Conservation (phyloP, 2,113 vertebrate genomes). For the Haliaeetus leucogaster region DNA sequence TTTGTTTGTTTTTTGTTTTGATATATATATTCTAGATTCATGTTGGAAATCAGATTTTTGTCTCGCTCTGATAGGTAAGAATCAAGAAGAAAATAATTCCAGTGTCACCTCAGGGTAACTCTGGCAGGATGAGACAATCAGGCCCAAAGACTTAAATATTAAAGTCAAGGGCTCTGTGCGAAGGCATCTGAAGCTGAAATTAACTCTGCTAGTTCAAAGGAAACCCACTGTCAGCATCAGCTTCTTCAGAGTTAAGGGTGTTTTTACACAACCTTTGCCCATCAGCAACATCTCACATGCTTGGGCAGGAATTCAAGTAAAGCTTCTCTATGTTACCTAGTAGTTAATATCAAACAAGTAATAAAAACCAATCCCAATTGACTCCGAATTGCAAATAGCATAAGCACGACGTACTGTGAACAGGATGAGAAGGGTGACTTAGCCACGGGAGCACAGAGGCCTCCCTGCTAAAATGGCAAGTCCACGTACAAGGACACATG, state of each 20-base stretch:
- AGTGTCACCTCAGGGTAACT: background rate
- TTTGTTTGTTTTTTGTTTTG: background rate
- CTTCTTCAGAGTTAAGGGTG: background rate
- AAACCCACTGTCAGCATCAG: background rate
- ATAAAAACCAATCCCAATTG: background rate
- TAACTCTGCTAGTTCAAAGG: background rate
- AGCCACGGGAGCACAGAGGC: background rate
- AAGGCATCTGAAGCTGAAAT: background rate
- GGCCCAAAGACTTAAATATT: background rate
- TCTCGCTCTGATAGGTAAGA: background rate
- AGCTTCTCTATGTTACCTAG: background rate
- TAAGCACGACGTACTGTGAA: background rate
- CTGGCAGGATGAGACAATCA: background rate
- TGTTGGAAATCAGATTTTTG: background rate
- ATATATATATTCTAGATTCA: background rate
- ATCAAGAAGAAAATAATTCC: background rate
- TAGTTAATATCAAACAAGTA: background rate
- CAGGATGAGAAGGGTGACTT: background rate
- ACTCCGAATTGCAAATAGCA: background rate
- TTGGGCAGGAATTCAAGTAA: background rate
- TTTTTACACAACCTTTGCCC: background rate
- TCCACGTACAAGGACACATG: background rate
- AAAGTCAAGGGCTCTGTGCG: background rate
- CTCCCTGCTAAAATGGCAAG: background rate
- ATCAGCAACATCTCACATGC: background rate